Base-by-base conservation (phyloP, 2,113 vertebrate species). In the Scalopus aquaticus region DNA sequence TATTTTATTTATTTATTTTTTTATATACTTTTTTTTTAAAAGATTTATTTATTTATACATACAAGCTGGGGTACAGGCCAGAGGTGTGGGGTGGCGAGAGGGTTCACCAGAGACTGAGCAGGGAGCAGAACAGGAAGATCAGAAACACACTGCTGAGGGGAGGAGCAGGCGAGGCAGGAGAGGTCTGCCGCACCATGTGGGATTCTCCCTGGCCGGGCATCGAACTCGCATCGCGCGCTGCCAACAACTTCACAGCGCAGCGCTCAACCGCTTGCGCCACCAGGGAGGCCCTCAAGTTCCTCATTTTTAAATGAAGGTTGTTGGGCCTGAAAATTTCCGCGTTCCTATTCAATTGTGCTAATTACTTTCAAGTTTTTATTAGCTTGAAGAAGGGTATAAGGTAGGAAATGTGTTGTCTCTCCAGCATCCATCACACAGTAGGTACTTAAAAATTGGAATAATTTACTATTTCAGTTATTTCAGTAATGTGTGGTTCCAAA, bases 281-380 rank as follows among this genome's bases (percentile, higher is more conserved):
- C 32, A n/a, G 64, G 64, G 30, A 15, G 32, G 64, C 30, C n/a
- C 64, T 70, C 13, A 62, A 0, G 9, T 81, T 94, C 37, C 35
- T 70, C 24, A 70, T 39, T 42, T 93, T 90, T 88, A 92, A 91
- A 82, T 73, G 42, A 82, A 76, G 30, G 0, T 0, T 81, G 0
- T 64, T 58, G 19, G 24, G 77, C 19, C 70, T 22, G n/a, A 90
- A 69, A 30, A 58, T 79, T 93, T 96, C 49, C 20, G 19, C 85
- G 28, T 67, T 90, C 39, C n/a, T 30, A 91, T 96, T 94, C 26
- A 70, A 3, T 88, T 92, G 76, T 77, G 32, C n/a, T 88, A 26
- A 72, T 91, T 82, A n/a, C 16, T 82, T 93, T 78, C 51, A 82
- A 65, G 89, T 95, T 82, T 79, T 74, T 82, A 44, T 20, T 56